Conservation (phyloP, 2,113 vertebrate genomes). For the Rana temporaria region DNA sequence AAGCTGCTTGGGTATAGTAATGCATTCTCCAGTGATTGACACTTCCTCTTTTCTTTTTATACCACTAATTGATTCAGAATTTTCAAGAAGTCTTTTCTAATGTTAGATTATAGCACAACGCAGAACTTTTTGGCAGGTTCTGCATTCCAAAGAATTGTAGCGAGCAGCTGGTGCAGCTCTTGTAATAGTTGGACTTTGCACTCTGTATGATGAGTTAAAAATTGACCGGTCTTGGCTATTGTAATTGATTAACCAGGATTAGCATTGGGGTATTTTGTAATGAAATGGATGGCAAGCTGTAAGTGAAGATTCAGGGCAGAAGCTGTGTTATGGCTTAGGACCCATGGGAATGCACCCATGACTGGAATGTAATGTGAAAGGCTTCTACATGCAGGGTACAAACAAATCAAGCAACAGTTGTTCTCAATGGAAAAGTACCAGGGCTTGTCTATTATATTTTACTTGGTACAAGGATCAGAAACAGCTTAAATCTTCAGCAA, state of each 20-base stretch:
- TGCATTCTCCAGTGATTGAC: not conserved
- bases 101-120: not conserved
- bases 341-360: constrained; percentile 45
- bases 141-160: not conserved
- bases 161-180: not conserved
- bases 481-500: constrained; percentile 39
- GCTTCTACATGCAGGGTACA: constrained; percentile 20
- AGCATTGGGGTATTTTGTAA: constrained; percentile 24
- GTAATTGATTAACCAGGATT: constrained; percentile 49
- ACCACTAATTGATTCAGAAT: not conserved
- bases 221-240: constrained; percentile 6
- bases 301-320: constrained; percentile 15
- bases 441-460: constrained; percentile 42
- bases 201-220: constrained; percentile 40
- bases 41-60: constrained; percentile 6
- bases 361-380: constrained; percentile 44
- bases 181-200: constrained; percentile 42
- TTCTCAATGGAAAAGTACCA: constrained; percentile 56
- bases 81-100: not conserved
- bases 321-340: constrained; percentile 22
- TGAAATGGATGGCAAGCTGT: constrained; percentile 7
- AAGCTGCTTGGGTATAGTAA: not conserved
- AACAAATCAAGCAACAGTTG: constrained; percentile 41
- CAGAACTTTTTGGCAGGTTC: not conserved
- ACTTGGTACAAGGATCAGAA: constrained; percentile 45